Evolutionary conservation across 2,113 vertebrate genomes (phyloP).

Genomic region (Antechinus flavipes): DNA sequence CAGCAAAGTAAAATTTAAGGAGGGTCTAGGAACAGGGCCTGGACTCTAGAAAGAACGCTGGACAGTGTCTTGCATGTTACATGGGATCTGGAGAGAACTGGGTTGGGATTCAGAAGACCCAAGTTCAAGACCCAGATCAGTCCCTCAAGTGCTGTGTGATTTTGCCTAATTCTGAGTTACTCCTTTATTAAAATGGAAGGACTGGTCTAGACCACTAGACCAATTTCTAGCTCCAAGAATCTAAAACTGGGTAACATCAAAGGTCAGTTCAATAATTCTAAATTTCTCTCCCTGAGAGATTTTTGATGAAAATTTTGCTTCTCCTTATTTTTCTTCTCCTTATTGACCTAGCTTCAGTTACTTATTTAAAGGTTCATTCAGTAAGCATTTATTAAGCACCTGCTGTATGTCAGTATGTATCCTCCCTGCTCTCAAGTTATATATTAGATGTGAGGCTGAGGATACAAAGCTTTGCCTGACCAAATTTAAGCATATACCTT

Average conservation of each 20-base stretch:
- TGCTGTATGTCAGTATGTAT: background rate
- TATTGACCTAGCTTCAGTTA: background rate
- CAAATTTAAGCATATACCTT: too few relatives aligned
- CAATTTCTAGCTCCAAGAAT: background rate
- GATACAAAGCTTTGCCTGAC: background rate
- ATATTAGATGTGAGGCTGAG: background rate
- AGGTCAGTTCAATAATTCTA: background rate
- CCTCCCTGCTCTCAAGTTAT: background rate
- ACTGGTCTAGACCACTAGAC: background rate
- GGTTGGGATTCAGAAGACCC: background rate
- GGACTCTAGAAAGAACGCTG: background rate
- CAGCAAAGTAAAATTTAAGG: slow-evolving; percentile 45
- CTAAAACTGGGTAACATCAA: background rate
- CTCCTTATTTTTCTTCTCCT: background rate
- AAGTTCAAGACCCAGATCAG: background rate
- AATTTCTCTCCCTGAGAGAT: background rate
- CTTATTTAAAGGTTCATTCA: background rate
- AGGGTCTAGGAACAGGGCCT: background rate
- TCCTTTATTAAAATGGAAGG: background rate
- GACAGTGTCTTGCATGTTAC: background rate
- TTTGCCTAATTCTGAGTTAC: background rate
- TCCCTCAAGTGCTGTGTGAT: background rate
- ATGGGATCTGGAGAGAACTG: background rate
- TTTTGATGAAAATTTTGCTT: background rate
- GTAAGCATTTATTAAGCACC: background rate